These are phyloP conservation scores for Archivesica marissinica DNA, from an alignment of 1,140 invertebrate genomes.

Conservation along the genomic window DNA sequence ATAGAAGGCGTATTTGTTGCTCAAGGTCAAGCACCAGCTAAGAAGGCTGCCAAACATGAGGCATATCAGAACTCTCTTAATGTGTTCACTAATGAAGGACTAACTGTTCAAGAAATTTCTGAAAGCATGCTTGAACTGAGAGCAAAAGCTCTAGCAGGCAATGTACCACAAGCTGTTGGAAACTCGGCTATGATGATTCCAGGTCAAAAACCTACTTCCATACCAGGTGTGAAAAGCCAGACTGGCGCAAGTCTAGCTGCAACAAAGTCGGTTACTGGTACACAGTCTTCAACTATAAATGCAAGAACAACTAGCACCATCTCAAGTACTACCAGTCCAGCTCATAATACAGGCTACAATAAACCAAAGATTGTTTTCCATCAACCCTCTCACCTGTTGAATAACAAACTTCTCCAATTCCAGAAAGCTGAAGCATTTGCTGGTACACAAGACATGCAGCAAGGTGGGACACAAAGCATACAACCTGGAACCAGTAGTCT, in stretches of 20 bases:
- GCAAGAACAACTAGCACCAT: not conserved
- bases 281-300: not conserved
- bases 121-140: conserved; percentile 61
- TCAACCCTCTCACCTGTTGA: conserved; percentile 21
- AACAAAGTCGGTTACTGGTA: not conserved
- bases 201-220: not conserved
- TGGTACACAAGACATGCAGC: too few species aligned
- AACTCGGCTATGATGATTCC: not conserved
- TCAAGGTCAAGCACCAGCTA: conserved; percentile 62
- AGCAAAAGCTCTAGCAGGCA: conserved; percentile 55
- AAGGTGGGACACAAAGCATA: not conserved
- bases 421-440: not conserved
- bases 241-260: not conserved
- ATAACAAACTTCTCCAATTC: conserved; percentile 7
- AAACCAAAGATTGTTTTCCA: conserved; percentile 68
- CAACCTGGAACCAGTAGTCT: not conserved
- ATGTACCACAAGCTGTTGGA: not conserved
- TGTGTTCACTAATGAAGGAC: conserved; percentile 63
- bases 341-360: not conserved
- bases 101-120: conserved; percentile 66
- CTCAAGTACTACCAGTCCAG: not conserved
- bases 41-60: conserved; percentile 74
- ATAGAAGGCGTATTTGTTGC: conserved; percentile 67
- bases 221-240: not conserved
- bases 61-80: conserved; percentile 74